Evolutionary conservation across 2,113 vertebrate genomes (phyloP), one percentile per base, ranked within the genome.

Genomic region (Myrmophylax atrothorax): DNA sequence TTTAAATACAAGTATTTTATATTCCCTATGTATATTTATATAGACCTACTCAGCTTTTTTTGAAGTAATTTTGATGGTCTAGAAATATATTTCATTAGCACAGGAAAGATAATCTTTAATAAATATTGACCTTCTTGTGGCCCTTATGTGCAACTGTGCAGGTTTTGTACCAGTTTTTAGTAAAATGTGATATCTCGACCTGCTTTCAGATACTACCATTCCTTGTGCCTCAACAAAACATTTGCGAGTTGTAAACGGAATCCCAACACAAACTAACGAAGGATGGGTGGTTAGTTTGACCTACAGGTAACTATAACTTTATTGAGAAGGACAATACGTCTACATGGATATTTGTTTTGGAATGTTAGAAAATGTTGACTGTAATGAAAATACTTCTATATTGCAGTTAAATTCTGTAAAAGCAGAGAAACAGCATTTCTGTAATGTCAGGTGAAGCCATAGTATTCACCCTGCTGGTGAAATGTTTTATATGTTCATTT

Each of bases 271-370:
- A 93, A 98, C 98, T 89, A 98, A 98, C 28, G 98, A 99, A 62
- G 99, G 98, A 97, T 99, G 99, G 99, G 99, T 99, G 99, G 99
- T 99, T 98, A 99, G 99, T 98, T 98, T 99, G 97, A 99, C 98
- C 81, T 98, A 98, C 98, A 99, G 99, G 99, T 99, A 99, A 96
- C 26, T 90, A 94, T 94, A 62, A 67, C n/a, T 84, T 92, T 59
- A 50, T 70, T 74, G 80, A 64, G 37, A 82, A 66, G 31, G 29
- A 15, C n/a, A 92, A 29, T 55, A 9, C 7, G 3, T 31, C 18
- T 83, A 25, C n/a, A 25, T 42, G 9, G 13, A 38, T 74, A 67
- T 35, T 84, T 8, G 2, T 6, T 70, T 88, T 59, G 37, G 6
- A 73, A 38, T 6, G 70, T 25, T 44, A 40, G 29, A 70, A 74